These are phyloP conservation scores for Drosophila formosana DNA, from an alignment of 2,888 invertebrate species.

Conservation along the genomic window DNA sequence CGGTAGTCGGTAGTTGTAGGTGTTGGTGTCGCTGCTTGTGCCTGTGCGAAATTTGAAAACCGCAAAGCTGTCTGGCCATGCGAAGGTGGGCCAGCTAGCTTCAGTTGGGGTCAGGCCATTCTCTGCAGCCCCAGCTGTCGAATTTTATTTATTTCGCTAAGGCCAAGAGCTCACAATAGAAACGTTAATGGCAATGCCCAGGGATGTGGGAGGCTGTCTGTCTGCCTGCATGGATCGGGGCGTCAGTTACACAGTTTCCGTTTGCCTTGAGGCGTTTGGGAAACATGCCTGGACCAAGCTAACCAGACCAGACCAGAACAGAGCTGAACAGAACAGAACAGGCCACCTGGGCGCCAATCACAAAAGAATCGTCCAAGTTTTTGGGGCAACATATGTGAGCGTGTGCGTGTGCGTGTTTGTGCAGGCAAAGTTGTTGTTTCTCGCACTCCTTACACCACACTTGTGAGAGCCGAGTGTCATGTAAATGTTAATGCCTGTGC, in stretches of 20 bases:
- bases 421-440: conserved; percentile 60
- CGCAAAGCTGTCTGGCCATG: conserved; percentile 54
- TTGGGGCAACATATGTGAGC: conserved; percentile 42
- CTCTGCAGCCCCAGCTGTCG: conserved; percentile 65
- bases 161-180: conserved; percentile 80
- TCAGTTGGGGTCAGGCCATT: conserved; percentile 40
- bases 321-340: background rate
- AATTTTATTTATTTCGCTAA: conserved; percentile 79
- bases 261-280: conserved; percentile 70
- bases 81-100: background rate
- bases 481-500: conserved; percentile 78
- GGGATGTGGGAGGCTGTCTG: background rate
- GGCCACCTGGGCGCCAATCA: conserved; percentile 69
- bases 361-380: conserved; percentile 77
- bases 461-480: conserved; percentile 68
- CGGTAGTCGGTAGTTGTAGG: conserved; percentile 16
- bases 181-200: conserved; percentile 71
- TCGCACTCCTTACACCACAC: conserved; percentile 31
- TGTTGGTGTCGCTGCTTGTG: conserved; percentile 38
- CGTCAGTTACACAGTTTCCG: conserved; percentile 76
- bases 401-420: conserved; percentile 17
- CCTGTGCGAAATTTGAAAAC: conserved; percentile 68
- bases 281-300: conserved; percentile 51
- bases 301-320: conserved; percentile 9
- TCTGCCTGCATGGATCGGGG: conserved; percentile 49